Evolutionary conservation across 23 tunicate species (phyloP), one percentile per base, ranked within the genome.

Genomic region (Ascidia mentula): DNA sequence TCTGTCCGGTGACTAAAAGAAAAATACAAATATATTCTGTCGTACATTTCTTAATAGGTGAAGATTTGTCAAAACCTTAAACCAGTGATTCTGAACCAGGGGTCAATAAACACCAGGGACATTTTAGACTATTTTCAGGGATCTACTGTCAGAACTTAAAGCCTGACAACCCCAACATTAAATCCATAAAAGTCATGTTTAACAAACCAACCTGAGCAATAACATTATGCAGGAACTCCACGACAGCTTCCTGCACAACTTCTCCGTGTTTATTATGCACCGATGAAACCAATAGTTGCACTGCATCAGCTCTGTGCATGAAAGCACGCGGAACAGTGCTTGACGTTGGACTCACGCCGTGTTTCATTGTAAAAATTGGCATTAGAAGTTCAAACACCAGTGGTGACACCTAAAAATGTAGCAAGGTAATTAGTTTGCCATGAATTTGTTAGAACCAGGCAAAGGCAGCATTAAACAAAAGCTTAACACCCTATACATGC

Each of bases 121-220:
- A n/a, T n/a, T n/a, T n/a, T n/a, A n/a, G n/a, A n/a, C n/a, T n/a
- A n/a, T n/a, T n/a, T n/a, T n/a, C n/a, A n/a, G n/a, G n/a, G n/a
- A n/a, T n/a, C n/a, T n/a, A n/a, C n/a, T n/a, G n/a, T n/a, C n/a
- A n/a, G n/a, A n/a, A n/a, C n/a, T n/a, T n/a, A n/a, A n/a, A n/a
- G n/a, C n/a, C n/a, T n/a, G n/a, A n/a, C n/a, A n/a, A n/a, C n/a
- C n/a, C n/a, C n/a, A n/a, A n/a, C n/a, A n/a, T n/a, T n/a, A n/a
- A n/a, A n/a, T n/a, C n/a, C n/a, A n/a, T n/a, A n/a, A n/a, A n/a
- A n/a, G n/a, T n/a, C n/a, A n/a, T n/a, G n/a, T n/a, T n/a, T n/a
- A n/a, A n/a, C n/a, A n/a, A n/a, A n/a, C n/a, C n/a, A n/a, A 83
- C 87, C 85, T 89, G 88, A 30, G 84, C 88, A 18, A 89, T 79